Percentiles rank a stretch among this genome's conserved stretches.
These are phyloP conservation scores for Drosophila punjabiensis DNA, from an alignment of 1,140 invertebrate genomes.

Conservation along the genomic window DNA sequence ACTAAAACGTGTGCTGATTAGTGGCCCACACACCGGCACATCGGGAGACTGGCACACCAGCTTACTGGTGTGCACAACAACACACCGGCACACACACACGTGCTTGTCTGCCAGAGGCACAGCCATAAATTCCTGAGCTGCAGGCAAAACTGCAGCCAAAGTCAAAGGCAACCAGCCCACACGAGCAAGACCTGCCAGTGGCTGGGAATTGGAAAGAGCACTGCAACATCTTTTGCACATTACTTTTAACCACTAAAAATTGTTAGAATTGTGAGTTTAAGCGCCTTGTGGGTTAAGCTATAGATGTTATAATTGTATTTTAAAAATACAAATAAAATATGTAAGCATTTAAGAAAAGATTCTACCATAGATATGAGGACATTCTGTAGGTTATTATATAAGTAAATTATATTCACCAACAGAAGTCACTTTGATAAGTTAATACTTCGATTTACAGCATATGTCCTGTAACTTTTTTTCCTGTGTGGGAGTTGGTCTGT, in stretches of 20 bases:
- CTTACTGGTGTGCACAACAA: neutral
- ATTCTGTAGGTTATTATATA: neutral
- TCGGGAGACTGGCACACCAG: slow-evolving; percentile 1
- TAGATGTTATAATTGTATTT: too few species aligned
- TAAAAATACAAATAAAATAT: too few species aligned
- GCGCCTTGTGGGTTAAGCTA: too few species aligned
- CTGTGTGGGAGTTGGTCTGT: slow-evolving; percentile 4
- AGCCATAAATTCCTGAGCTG: slow-evolving; percentile 77
- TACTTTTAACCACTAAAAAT: neutral
- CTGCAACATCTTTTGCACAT: neutral
- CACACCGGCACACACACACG: slow-evolving; percentile 6
- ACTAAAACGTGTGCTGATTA: slow-evolving; percentile 82
- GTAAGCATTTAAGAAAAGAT: too few species aligned
- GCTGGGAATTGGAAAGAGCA: slow-evolving; percentile 5
- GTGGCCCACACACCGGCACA: slow-evolving; percentile 49
- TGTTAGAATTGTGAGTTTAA: too few species aligned
- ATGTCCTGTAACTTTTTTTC: neutral
- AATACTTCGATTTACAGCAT: neutral
- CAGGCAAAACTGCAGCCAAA: slow-evolving; percentile 65
- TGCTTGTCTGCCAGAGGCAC: slow-evolving; percentile 37
- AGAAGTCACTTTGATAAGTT: neutral
- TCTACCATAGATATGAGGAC: neutral
- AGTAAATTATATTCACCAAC: neutral
- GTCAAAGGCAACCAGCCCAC: slow-evolving; percentile 66
- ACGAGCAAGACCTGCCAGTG: slow-evolving; percentile 8